These are phyloP conservation scores for Eolophus roseicapilla DNA, from an alignment of 2,113 vertebrate genomes.

Conservation along the genomic window DNA sequence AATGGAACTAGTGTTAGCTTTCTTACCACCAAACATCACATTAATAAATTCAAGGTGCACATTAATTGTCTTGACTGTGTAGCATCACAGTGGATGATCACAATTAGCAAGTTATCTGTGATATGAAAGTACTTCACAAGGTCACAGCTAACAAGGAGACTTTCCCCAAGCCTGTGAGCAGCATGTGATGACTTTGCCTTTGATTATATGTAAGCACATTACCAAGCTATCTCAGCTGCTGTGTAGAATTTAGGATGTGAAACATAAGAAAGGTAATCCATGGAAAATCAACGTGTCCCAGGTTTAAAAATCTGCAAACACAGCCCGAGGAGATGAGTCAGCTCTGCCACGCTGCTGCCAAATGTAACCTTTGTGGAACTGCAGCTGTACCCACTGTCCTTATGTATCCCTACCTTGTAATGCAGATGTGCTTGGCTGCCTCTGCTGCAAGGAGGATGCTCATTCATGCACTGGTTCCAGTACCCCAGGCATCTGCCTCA, in stretches of 20 bases:
- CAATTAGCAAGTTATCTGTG: too few species aligned
- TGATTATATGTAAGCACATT: fast-evolving
- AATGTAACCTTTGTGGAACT: neutral
- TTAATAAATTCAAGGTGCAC: neutral
- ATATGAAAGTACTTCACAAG: neutral
- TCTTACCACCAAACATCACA: neutral
- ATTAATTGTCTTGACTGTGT: neutral
- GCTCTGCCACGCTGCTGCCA: neutral
- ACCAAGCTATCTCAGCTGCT: neutral
- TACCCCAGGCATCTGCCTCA: neutral
- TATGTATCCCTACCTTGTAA: neutral
- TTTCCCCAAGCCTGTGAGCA: neutral
- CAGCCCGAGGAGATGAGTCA: neutral
- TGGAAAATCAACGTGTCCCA: neutral
- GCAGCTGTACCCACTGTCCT: neutral
- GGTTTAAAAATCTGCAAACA: neutral
- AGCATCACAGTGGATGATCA: neutral
- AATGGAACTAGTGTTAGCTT: fast-evolving
- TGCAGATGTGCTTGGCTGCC: neutral
- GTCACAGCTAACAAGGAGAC: neutral
- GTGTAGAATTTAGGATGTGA: neutral
- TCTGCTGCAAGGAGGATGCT: neutral
- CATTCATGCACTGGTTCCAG: fast-evolving
- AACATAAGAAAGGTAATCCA: neutral
- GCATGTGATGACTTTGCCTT: fast-evolving